Evolutionary conservation across 2,113 vertebrate genomes (phyloP).

Genomic region (Turnix velox): DNA sequence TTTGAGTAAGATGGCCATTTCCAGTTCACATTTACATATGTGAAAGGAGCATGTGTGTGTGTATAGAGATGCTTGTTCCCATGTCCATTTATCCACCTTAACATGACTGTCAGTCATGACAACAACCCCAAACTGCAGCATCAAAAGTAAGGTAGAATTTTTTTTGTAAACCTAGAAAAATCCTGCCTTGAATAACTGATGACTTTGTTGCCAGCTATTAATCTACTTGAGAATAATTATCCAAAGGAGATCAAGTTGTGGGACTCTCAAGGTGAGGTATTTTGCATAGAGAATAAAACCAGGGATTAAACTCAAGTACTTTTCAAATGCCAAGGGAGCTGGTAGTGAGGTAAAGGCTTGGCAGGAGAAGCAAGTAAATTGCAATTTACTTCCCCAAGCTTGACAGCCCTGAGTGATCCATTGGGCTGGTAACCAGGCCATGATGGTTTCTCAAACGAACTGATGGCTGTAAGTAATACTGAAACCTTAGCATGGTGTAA

Average conservation of each 20-base stretch:
- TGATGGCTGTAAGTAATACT: neutral
- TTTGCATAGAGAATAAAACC: neutral
- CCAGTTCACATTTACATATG: neutral
- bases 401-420: neutral
- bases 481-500: neutral
- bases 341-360: rapidly evolving
- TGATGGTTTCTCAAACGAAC: neutral
- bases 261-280: neutral
- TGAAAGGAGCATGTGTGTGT: neutral
- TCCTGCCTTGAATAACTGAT: slow-evolving; percentile 13
- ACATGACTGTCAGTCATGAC: neutral
- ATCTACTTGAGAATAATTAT: slow-evolving; percentile 1
- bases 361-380: neutral
- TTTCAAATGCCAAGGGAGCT: neutral
- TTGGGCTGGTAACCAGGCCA: neutral
- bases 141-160: neutral
- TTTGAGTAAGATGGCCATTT: neutral
- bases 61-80: rapidly evolving
- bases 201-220: slow-evolving; percentile 1
- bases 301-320: neutral
- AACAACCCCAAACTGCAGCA: neutral
- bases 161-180: slow-evolving; percentile 11
- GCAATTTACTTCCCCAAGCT: neutral
- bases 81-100: neutral
- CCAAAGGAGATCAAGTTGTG: slow-evolving; percentile 13